These are phyloP conservation scores for Mythimna albipuncta DNA, from an alignment of 2,888 invertebrate genomes.

Conservation along the genomic window DNA sequence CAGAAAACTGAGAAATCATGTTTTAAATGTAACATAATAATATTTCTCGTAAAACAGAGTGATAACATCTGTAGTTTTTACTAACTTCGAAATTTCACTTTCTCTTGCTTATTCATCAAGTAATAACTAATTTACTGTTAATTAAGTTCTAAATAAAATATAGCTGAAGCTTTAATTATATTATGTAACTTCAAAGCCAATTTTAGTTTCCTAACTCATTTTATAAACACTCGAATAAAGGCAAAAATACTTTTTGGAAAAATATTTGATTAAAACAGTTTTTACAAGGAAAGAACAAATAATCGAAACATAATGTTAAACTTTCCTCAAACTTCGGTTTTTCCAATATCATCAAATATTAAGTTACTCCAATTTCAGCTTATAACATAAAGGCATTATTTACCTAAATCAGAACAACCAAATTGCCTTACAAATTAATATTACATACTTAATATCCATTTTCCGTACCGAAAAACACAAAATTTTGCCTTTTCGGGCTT, in stretches of 20 bases:
- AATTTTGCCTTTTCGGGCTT: constrained; percentile 39
- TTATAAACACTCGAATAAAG: neutral
- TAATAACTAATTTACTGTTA: constrained; percentile 39
- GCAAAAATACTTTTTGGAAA: neutral
- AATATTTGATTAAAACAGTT: too few relatives aligned
- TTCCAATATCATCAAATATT: neutral
- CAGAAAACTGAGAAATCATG: neutral
- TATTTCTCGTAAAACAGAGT: constrained; percentile 11
- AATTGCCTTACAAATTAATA: constrained; percentile 50
- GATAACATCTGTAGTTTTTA: constrained; percentile 22
- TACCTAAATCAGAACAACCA: constrained; percentile 3
- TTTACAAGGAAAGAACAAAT: neutral
- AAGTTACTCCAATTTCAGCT: neutral
- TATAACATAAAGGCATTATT: constrained; percentile 3
- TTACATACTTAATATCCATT: constrained; percentile 45
- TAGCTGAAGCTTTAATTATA: constrained; percentile 24
- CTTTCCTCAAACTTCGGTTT: constrained; percentile 3
- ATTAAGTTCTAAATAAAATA: constrained; percentile 27
- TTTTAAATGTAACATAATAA: constrained; percentile 21
- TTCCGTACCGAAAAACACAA: constrained; percentile 38
- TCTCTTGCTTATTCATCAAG: constrained; percentile 22
- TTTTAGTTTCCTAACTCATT: constrained; percentile 40
- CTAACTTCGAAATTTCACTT: constrained; percentile 22
- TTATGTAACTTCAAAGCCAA: constrained; percentile 10
- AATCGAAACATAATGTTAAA: neutral